Base-by-base conservation (phyloP, 2,888 invertebrate genomes). In the Blera fallax region DNA sequence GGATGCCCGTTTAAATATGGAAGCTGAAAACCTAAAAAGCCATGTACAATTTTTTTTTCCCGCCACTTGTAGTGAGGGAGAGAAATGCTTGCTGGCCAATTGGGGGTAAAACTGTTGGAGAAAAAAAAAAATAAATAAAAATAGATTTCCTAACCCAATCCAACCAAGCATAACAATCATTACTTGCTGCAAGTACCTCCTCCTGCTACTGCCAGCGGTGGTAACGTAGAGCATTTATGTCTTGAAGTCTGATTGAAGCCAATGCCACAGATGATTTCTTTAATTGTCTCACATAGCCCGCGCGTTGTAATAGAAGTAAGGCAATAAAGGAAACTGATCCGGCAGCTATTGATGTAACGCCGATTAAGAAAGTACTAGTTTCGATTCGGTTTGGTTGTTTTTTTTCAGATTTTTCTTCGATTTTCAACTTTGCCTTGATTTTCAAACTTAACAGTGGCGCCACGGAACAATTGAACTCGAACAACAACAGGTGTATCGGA, bases 1-100 rank as follows among this genome's bases (percentile, higher is more conserved):
- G 45, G 81, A 81, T 81, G 81, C 67, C 76, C 70, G 81, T 62
- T 85, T 85, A 85, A 85, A 85, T 85, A 85, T 85, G 81, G 85
- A 85, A 81, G 65, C 85, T 67, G 85, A 60, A 81, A 72, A 81
- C 10, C 76, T 52, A 67, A 77, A 82, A 70, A 78, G 48, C 27
- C 54, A 16, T 29, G 72, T 18, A 64, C 4, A 64, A 32, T 24
- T 54, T 62, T 52, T 64, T 3, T 40, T 48, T 74, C 34, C 69
- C 70, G 34, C 58, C 64, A 81, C 27, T 32, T 0, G 37, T 14
- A 29, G 52, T 67, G 85, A 85, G 81, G 85, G 85, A 65, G 85
- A 76, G 72, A 76, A 81, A 74, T 48, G 58, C 10, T 58, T 14
- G 8, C 45, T 10, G 45, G 16, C 52, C 58, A 69, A 48, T 69